Evolutionary conservation across 2,888 invertebrate genomes (phyloP).

Genomic region (Diabrotica balteata): DNA sequence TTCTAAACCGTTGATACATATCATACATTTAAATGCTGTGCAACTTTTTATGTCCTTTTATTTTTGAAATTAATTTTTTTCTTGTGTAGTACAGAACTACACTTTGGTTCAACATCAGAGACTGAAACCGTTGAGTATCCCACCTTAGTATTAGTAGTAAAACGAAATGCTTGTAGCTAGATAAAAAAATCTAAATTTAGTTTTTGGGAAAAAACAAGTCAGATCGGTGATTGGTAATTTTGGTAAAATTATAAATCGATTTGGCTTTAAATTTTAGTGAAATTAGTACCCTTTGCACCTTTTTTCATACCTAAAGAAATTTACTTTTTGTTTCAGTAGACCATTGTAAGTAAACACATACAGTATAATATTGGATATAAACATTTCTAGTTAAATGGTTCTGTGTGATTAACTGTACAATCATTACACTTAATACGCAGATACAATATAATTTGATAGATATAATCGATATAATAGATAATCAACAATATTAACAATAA

Average conservation of each 20-base stretch:
- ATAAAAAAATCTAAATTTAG: constrained; percentile 19
- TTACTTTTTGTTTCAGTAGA: constrained; percentile 37
- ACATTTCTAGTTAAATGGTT: too few species aligned
- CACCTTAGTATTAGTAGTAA: constrained; percentile 2
- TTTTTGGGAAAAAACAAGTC: constrained; percentile 19
- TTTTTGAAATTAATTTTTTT: too few species aligned
- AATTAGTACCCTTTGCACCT: constrained; percentile 35
- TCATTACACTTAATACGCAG: too few species aligned
- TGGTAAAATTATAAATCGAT: constrained; percentile 22
- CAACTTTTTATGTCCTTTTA: too few species aligned
- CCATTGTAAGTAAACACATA: constrained; percentile 23
- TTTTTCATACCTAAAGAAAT: constrained; percentile 37
- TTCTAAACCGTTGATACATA: too few species aligned
- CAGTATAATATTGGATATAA: neutral
- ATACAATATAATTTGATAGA: too few species aligned
- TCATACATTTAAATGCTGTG: too few species aligned
- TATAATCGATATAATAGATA: too few species aligned
- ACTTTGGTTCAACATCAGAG: neutral
- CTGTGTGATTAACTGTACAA: too few species aligned
- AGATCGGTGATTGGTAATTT: constrained; percentile 46
- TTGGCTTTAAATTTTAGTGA: constrained; percentile 25
- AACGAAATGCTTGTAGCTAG: constrained; percentile 19
- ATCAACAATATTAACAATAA: too few species aligned
- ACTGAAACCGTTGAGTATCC: too few species aligned
- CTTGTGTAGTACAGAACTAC: constrained; percentile 6